These are phyloP conservation scores for Xenopus petersii DNA, from an alignment of 2,797 vertebrate genomes.

Conservation along the genomic window DNA sequence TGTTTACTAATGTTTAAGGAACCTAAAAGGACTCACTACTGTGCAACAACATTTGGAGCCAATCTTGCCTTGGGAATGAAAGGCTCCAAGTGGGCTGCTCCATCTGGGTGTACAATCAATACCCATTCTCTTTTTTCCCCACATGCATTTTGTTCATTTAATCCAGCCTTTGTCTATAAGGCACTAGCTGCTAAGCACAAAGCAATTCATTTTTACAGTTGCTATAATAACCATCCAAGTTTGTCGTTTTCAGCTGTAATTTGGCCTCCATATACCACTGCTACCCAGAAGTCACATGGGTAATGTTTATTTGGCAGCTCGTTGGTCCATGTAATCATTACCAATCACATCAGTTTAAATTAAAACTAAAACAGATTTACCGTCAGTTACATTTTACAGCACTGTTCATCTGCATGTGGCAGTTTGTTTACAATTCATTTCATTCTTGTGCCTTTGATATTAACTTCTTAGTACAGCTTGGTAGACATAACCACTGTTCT, in stretches of 20 bases:
- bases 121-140: slow-evolving; percentile 28
- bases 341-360: slow-evolving; percentile 37
- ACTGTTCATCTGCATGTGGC: slow-evolving; percentile 4
- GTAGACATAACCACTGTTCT: no score
- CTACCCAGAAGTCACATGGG: slow-evolving; percentile 31
- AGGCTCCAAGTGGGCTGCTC: slow-evolving; percentile 20
- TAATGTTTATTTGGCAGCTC: slow-evolving; percentile 36
- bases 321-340: slow-evolving; percentile 32
- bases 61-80: slow-evolving; percentile 40
- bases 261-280: slow-evolving; percentile 22
- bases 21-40: slow-evolving; percentile 18
- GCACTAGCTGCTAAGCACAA: slow-evolving; percentile 27
- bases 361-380: slow-evolving; percentile 32
- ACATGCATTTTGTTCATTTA: slow-evolving; percentile 31
- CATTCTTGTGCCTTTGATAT: background rate
- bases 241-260: slow-evolving; percentile 28
- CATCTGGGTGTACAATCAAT: slow-evolving; percentile 46
- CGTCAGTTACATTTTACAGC: background rate
- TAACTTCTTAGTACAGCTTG: no score
- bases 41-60: slow-evolving; percentile 38
- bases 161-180: slow-evolving; percentile 25
- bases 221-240: slow-evolving; percentile 30
- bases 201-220: slow-evolving; percentile 32
- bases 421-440: slow-evolving; percentile 2
- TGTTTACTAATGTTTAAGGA: slow-evolving; percentile 30